Conservation (phyloP, 2,113 vertebrate species). For the Notothenia coriiceps region DNA sequence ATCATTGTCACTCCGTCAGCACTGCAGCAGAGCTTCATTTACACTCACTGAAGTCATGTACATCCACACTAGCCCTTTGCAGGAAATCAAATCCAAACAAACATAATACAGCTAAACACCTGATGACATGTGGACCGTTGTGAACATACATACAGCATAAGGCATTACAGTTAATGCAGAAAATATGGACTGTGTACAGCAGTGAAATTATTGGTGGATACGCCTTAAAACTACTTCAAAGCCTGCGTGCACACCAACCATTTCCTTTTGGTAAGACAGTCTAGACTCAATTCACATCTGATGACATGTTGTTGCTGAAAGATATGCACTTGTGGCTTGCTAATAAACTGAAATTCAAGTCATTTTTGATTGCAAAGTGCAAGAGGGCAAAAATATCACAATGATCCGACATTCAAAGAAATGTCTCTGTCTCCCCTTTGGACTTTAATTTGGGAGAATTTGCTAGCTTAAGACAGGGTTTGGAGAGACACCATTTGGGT, state of each 20-base stretch:
- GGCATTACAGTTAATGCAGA: slow-evolving; percentile 29
- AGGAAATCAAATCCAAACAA: slow-evolving; percentile 71
- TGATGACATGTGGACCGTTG: slow-evolving; percentile 47
- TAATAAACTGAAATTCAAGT: slow-evolving; percentile 37
- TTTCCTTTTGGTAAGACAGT: slow-evolving; percentile 48
- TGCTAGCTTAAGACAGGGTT: slow-evolving; percentile 46
- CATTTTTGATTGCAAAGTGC: slow-evolving; percentile 23
- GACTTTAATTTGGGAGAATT: slow-evolving; percentile 23
- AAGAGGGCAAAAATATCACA: background rate
- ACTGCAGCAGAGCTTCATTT: slow-evolving; percentile 40
- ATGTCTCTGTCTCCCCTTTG: slow-evolving; percentile 19
- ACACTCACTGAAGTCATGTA: slow-evolving; percentile 41
- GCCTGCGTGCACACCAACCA: slow-evolving; percentile 25
- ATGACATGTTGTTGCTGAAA: slow-evolving; percentile 34
- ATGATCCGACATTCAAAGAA: slow-evolving; percentile 17
- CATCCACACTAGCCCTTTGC: slow-evolving; percentile 17
- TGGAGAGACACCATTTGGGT: slow-evolving; percentile 34
- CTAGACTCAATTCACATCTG: slow-evolving; percentile 37
- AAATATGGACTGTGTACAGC: background rate
- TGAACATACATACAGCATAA: slow-evolving; percentile 28
- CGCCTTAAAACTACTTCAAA: slow-evolving; percentile 42
- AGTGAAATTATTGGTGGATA: slow-evolving; percentile 26
- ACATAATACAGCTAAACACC: slow-evolving; percentile 46
- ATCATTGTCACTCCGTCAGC: slow-evolving; percentile 66
- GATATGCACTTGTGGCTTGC: slow-evolving; percentile 3